Evolutionary conservation across 2,113 vertebrate species (phyloP).

Genomic region (Melanocharis versteri): DNA sequence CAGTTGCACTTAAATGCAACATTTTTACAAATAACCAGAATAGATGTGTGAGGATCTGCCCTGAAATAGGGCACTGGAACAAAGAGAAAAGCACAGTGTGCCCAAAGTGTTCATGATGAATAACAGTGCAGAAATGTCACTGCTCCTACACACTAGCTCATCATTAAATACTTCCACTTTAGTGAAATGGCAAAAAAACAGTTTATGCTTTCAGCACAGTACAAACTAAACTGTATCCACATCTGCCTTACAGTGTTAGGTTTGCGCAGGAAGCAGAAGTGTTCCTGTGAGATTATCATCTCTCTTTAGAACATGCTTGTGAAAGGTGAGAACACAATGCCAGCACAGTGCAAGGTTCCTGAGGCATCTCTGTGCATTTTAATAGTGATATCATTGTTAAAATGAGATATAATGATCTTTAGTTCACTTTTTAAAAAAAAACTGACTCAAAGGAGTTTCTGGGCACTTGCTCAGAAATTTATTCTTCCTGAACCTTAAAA

Average conservation of each 20-base stretch:
- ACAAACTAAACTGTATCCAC: background rate
- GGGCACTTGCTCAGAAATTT: background rate
- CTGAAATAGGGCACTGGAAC: background rate
- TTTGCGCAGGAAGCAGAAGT: background rate
- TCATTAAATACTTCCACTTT: slow-evolving; percentile 27
- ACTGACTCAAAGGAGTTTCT: background rate
- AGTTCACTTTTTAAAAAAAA: background rate
- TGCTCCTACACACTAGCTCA: slow-evolving; percentile 31
- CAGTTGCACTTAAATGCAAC: background rate
- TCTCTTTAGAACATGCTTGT: background rate
- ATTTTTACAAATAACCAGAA: background rate
- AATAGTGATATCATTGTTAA: background rate
- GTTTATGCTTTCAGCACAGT: background rate
- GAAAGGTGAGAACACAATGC: slow-evolving; percentile 27
- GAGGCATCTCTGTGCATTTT: background rate
- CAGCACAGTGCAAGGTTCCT: background rate
- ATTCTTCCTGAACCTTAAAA: background rate
- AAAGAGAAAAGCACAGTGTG: background rate
- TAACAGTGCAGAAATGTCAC: slow-evolving; percentile 38
- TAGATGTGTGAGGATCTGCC: background rate
- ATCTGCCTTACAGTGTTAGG: background rate
- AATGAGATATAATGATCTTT: background rate
- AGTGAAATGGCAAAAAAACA: background rate
- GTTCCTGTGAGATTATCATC: slow-evolving; percentile 42
- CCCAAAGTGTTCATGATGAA: background rate